Conservation (phyloP, 2,888 invertebrate species). For the Xylophagus ater region DNA sequence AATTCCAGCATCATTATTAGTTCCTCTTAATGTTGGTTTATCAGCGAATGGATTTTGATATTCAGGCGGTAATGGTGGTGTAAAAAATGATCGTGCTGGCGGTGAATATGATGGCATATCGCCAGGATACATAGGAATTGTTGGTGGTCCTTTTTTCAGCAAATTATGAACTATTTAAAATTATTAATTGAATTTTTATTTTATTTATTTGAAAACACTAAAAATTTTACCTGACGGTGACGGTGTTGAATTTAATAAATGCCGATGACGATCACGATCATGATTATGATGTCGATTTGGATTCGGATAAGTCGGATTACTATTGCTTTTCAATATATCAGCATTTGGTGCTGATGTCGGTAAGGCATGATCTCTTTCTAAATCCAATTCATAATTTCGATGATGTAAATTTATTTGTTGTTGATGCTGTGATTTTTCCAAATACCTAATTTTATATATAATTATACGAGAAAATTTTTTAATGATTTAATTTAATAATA, state of each 20-base stretch:
- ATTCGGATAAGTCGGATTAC: slow-evolving; percentile 64
- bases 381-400: slow-evolving; percentile 51
- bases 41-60: slow-evolving; percentile 80
- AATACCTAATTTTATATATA: slow-evolving; percentile 24
- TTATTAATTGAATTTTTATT: slow-evolving; percentile 9
- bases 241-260: slow-evolving; percentile 34
- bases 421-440: slow-evolving; percentile 31
- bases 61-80: slow-evolving; percentile 73
- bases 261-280: slow-evolving; percentile 33
- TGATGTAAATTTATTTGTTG: slow-evolving; percentile 34
- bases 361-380: slow-evolving; percentile 61
- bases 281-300: slow-evolving; percentile 47
- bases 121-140: slow-evolving; percentile 48
- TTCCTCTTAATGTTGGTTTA: slow-evolving; percentile 71
- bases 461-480: slow-evolving; percentile 5
- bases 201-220: background rate
- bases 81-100: slow-evolving; percentile 66
- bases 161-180: slow-evolving; percentile 41
- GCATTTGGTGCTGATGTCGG: slow-evolving; percentile 67
- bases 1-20: slow-evolving; percentile 45
- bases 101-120: slow-evolving; percentile 75
- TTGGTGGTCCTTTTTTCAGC: slow-evolving; percentile 49
- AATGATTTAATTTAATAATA: background rate
- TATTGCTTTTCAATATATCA: slow-evolving; percentile 66
- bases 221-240: slow-evolving; percentile 30